Conservation (phyloP, 2,888 invertebrate genomes). For the Sesia bembeciformis region DNA sequence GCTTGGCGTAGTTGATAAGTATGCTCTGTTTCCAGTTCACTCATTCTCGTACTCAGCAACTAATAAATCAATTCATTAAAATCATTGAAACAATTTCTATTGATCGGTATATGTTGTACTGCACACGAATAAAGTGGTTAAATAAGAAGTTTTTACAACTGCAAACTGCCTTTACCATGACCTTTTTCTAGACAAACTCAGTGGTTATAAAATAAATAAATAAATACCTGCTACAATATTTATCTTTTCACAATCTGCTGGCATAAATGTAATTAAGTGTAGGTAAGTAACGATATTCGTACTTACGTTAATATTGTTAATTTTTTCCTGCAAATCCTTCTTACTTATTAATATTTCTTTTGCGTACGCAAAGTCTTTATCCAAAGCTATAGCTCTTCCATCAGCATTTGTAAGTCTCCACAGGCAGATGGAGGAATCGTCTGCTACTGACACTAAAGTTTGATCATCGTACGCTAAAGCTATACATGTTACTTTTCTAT, state of each 20-base stretch:
- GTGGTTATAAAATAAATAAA: too few species aligned
- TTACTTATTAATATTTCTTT: constrained; percentile 89
- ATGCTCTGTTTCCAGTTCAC: constrained; percentile 90
- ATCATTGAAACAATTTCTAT: too few species aligned
- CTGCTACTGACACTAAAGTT: constrained; percentile 81
- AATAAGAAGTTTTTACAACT: constrained; percentile 1
- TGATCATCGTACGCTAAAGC: constrained; percentile 86
- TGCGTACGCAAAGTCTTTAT: constrained; percentile 83
- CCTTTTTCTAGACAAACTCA: too few species aligned
- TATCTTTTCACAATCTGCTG: too few species aligned
- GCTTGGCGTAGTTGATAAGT: constrained; percentile 88
- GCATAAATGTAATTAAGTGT: too few species aligned
- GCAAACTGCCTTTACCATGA: neutral
- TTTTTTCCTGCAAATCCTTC: constrained; percentile 85
- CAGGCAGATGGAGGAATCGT: constrained; percentile 86
- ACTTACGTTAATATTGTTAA: constrained; percentile 68
- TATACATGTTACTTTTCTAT: constrained; percentile 72
- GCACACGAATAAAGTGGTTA: neutral
- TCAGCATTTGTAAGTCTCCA: constrained; percentile 88
- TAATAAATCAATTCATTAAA: constrained; percentile 17
- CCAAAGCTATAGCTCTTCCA: constrained; percentile 80
- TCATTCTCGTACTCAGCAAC: constrained; percentile 80
- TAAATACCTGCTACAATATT: too few species aligned
- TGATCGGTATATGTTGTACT: too few species aligned
- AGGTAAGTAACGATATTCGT: neutral